A percentile compares a stretch with the other conserved stretches of the same genome.
phyloP scores from a whole-genome alignment of 2,797 vertebrate species.

The Myripristis jacobus region DNA sequence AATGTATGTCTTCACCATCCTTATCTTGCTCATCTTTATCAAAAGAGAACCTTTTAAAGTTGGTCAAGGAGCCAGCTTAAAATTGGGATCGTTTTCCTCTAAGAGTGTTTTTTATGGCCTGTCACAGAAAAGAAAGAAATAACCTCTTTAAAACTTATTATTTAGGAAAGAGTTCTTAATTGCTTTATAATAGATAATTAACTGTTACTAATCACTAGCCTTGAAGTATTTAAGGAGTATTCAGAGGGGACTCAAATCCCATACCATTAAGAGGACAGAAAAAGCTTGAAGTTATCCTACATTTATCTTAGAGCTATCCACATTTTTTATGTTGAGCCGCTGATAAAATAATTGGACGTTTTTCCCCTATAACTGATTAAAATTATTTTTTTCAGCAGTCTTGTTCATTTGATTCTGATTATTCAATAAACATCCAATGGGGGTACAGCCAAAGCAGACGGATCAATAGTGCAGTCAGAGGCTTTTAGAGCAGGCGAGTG shows the following conservation, averaged over 20 bases:
- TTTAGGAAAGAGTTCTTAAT: conserved; percentile 61
- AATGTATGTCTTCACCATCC: not conserved
- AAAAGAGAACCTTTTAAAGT: not conserved
- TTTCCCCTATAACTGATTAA: conserved; percentile 5
- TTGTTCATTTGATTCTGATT: conserved; percentile 64
- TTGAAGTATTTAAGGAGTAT: conserved; percentile 65
- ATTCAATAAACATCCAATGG: conserved; percentile 66
- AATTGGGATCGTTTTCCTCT: conserved; percentile 15
- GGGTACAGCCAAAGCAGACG: conserved; percentile 68
- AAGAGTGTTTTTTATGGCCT: conserved; percentile 19
- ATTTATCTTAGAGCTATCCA: conserved; percentile 54
- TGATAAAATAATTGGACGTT: not conserved
- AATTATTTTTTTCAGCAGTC: conserved; percentile 28
- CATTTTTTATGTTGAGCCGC: not conserved
- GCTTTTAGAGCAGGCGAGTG: conserved; percentile 77
- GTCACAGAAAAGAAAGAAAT: conserved; percentile 42
- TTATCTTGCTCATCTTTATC: not conserved
- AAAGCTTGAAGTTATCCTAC: conserved; percentile 48
- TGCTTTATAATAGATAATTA: conserved; percentile 71
- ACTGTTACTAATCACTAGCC: conserved; percentile 63
- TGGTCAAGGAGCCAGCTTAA: conserved; percentile 27
- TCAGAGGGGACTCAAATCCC: conserved; percentile 59
- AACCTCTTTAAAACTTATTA: conserved; percentile 48
- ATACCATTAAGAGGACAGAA: conserved; percentile 52
- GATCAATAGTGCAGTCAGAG: conserved; percentile 78